Evolutionary conservation across 2,888 invertebrate genomes (phyloP), one percentile per base, ranked within the genome.

Genomic region (Apotomis capreana): DNA sequence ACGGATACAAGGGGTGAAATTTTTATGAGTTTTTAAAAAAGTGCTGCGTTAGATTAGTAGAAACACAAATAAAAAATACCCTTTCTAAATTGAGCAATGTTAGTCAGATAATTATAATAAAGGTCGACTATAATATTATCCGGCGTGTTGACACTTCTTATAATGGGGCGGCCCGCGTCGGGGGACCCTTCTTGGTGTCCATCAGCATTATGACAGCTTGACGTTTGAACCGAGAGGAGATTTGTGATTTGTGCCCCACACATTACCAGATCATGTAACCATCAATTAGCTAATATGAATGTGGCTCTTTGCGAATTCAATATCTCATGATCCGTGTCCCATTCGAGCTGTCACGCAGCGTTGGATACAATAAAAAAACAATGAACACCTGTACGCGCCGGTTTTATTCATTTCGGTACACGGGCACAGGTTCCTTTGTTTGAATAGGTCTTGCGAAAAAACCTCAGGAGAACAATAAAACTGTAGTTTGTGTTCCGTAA

Each of bases 401-500:
- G 78, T 78, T 72, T 40, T 68, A 63, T 72, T 72, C 63, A 59
- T 62, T 51, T 69, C 69, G n/a, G 52, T 60, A 52, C 52, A 79
- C 77, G 77, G 79, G 75, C 79, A 79, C 83, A 84, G 83, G 83
- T 85, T 83, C 83, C 86, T 85, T 88, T 87, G 85, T 89, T 86
- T 82, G 79, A 81, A 80, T 84, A 83, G 82, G 82, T 84, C 83
- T 89, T 87, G 89, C 87, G 85, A 89, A 90, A 89, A 89, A 88
- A 83, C 78, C 80, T 78, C 79, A 79, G 75, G 77, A 80, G 82
- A 85, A 88, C 85, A 90, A 90, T 89, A 86, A 88, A 84, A 86
- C 83, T 83, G 80, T 83, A 87, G 82, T 89, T 89, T 87, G 88
- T 87, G 89, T 88, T 84, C 86, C 88, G 88, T 89, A 88, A 90